Evolutionary conservation across 2,797 vertebrate genomes (phyloP), one percentile per base, ranked within the genome.

Genomic region (Lophotriccus pileatus): DNA sequence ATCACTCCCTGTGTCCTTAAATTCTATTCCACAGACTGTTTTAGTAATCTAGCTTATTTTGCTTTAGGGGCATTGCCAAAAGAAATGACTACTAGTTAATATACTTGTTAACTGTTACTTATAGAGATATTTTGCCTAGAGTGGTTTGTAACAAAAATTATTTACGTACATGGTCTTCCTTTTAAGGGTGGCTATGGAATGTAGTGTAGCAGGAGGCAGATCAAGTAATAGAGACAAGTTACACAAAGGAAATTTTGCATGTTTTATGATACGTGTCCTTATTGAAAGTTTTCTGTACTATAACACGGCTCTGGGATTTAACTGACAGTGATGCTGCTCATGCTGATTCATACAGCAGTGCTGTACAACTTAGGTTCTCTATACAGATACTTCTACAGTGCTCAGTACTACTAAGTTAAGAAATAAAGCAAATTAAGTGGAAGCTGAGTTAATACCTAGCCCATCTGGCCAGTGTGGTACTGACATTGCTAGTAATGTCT

Each of bases 301-400:
- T 22, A 60, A 56, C 5, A 4, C 28, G 22, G 66, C 28, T 39
- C 32, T 0, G 0, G 3, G 12, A 7, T 79, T 69, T 62, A 50
- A 44, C 23, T 55, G 41, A 77, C 63, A 64, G 16, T 16, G 30
- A n/a, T 32, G 30, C 60, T 63, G 60, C 28, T 43, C 39, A 43
- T 32, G 28, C 30, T 64, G 62, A n/a, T 24, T 43, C 21, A n/a
- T 17, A 43, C 10, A 44, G 60, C 60, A 44, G 10, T 23, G 41
- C 21, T n/a, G 14, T 63, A 30, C 6, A 44, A 44, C 30, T n/a
- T 64, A 44, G 14, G 32, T 23, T 44, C 62, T 63, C 41, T 44
- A 22, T 63, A 56, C 34, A 34, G 22, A 34, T 44, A 44, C 21
- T n/a, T 44, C 62, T 44, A 17, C 62, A 44, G 28, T 43, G 62